Conservation (phyloP, 2,888 invertebrate species). For the Listrodromus nycthemerus region DNA sequence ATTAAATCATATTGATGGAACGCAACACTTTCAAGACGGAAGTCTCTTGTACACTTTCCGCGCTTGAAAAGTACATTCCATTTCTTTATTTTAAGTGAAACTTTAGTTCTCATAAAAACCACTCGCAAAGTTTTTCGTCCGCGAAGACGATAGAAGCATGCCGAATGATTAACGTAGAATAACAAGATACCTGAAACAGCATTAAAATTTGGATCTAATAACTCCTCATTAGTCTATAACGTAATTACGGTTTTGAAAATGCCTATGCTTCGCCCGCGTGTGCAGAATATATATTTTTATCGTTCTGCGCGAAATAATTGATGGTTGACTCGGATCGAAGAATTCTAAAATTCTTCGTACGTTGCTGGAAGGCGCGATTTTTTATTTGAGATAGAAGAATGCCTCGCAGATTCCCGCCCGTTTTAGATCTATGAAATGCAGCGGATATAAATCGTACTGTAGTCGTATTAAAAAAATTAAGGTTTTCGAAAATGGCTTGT, state of each 20-base stretch:
- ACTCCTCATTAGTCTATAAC: background rate
- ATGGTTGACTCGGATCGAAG: slow-evolving; percentile 1
- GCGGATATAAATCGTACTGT: background rate
- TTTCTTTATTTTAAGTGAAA: slow-evolving; percentile 1
- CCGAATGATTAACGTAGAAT: background rate
- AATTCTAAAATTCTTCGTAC: slow-evolving; percentile 7
- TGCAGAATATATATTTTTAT: background rate
- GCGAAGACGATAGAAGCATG: background rate
- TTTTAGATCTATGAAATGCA: background rate
- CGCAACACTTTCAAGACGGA: slow-evolving; percentile 94
- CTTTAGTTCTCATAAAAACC: background rate
- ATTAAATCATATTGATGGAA: slow-evolving; percentile 92
- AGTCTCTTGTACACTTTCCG: slow-evolving; percentile 92
- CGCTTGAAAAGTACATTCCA: slow-evolving; percentile 64
- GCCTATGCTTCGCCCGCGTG: background rate
- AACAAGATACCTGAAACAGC: background rate
- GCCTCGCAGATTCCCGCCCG: background rate
- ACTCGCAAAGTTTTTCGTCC: slow-evolving; percentile 3
- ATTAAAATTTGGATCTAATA: background rate
- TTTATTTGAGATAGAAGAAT: background rate
- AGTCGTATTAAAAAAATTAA: background rate
- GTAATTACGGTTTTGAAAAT: background rate
- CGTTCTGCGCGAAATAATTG: background rate
- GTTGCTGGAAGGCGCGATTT: background rate
- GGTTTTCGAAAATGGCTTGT: background rate